phyloP scores from a whole-genome alignment of 2,113 vertebrate genomes.

The Xenopus tropicalis region UCB_Xtro_10.0 CM004449.2:97565501-97566000 shows the following conservation, averaged over 20 bases:
- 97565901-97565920: too few relatives aligned
- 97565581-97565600: conserved; percentile 59
- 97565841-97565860: too few relatives aligned
- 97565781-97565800: neutral
- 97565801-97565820: neutral
- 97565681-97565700: neutral
- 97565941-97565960: too few relatives aligned
- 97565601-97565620: conserved; percentile 59
- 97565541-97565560: conserved; percentile 65
- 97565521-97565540: conserved; percentile 63
- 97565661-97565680: conserved; percentile 28
- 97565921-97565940: too few relatives aligned
- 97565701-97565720: neutral
- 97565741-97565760: neutral
- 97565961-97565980: too few relatives aligned
- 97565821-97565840: too few relatives aligned
- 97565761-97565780: neutral
- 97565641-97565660: conserved; percentile 23
- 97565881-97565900: too few relatives aligned
- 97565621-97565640: conserved; percentile 57
- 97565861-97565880: too few relatives aligned
- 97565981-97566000: too few relatives aligned
- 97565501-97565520: conserved; percentile 68
- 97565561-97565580: conserved; percentile 61
- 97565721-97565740: conserved; percentile 3